Percentiles rank a stretch among this genome's conserved stretches.
Evolutionary conservation across 2,113 vertebrate genomes (phyloP).

Genomic region (Amphilophus citrinellus): DNA sequence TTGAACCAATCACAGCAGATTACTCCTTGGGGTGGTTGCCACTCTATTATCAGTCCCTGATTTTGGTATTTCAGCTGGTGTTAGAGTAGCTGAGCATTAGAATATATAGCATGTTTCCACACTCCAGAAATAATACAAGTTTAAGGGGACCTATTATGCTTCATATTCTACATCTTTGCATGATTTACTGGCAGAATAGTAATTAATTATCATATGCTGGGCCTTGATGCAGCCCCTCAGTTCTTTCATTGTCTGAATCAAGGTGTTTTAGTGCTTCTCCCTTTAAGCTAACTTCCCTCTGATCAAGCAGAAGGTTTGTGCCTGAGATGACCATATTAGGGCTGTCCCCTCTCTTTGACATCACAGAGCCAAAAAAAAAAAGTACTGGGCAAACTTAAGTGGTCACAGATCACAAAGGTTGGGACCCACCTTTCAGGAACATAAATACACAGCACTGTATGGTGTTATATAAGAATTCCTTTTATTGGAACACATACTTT

Average conservation of each 20-base stretch:
- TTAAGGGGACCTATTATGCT: too few species aligned
- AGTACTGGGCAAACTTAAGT: too few species aligned
- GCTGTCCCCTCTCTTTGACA: not conserved
- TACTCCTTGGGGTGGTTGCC: not conserved
- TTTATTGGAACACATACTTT: not conserved
- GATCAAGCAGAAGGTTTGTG: not conserved
- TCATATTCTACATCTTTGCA: not conserved
- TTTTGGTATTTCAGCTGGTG: too few species aligned
- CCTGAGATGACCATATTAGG: not conserved
- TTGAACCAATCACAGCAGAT: too few species aligned
- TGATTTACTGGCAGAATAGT: too few species aligned
- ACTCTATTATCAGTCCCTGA: too few species aligned
- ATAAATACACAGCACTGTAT: not conserved
- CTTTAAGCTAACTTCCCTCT: not conserved
- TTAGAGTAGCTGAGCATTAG: too few species aligned
- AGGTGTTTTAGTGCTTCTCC: not conserved
- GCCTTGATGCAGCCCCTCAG: not conserved
- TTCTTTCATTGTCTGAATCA: too few species aligned
- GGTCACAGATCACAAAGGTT: too few species aligned
- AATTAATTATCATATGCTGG: not conserved
- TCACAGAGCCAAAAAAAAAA: not conserved
- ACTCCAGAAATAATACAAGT: too few species aligned
- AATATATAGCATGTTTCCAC: too few species aligned
- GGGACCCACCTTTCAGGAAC: too few species aligned
- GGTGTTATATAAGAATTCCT: not conserved